Conservation (phyloP, 2,797 vertebrate species). For the Hydrophis major region DNA sequence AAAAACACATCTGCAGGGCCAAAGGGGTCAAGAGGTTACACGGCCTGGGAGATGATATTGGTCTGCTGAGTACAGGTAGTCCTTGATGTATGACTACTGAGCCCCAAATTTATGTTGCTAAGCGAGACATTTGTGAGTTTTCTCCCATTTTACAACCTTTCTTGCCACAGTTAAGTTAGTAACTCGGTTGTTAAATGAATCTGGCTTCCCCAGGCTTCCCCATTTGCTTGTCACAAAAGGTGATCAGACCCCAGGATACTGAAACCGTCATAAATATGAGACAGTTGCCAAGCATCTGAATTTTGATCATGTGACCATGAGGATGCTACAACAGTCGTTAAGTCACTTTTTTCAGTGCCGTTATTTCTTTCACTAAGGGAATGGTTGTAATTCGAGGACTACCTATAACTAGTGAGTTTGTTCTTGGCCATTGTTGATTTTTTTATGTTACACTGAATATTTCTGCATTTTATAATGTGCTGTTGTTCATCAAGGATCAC, state of each 20-base stretch:
- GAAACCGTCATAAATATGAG: not conserved
- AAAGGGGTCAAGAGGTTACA: not conserved
- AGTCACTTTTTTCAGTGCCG: not conserved
- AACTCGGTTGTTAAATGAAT: not conserved
- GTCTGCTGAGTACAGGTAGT: not conserved
- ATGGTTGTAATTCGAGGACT: not conserved
- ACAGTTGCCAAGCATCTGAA: not conserved
- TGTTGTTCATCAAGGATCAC: not conserved
- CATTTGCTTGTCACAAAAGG: not conserved
- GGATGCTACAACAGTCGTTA: no score
- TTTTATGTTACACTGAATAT: not conserved
- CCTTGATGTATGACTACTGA: no score
- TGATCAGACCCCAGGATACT: not conserved
- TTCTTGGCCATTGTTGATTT: not conserved
- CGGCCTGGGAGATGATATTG: not conserved
- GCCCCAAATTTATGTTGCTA: no score
- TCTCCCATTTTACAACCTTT: no score
- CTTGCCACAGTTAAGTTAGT: not conserved
- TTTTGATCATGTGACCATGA: no score
- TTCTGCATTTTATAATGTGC: not conserved
- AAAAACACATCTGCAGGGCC: not conserved
- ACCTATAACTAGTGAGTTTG: not conserved
- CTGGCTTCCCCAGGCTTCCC: not conserved
- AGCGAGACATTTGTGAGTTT: no score
- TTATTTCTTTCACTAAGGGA: not conserved